These are phyloP conservation scores for Spodoptera frugiperda DNA, from an alignment of 1,140 invertebrate genomes.

Conservation along the genomic window DNA sequence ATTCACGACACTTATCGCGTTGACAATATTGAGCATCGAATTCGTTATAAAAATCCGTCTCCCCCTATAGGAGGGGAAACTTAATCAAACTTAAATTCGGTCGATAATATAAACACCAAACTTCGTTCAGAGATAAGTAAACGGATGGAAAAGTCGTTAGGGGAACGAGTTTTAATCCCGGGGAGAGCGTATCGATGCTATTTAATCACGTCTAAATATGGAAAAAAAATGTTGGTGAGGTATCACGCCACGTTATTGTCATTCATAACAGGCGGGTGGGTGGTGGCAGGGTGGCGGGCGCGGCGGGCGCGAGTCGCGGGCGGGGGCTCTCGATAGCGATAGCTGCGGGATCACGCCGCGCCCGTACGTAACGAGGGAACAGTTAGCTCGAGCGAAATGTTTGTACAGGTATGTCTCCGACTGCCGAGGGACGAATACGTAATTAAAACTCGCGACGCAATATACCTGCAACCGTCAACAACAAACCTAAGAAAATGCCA, in stretches of 20 bases:
- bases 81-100: conserved; percentile 79
- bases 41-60: conserved; percentile 43
- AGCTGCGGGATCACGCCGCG: conserved; percentile 54
- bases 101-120: conserved; percentile 77
- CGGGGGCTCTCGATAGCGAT: conserved; percentile 57
- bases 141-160: conserved; percentile 74
- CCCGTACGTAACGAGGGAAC: conserved; percentile 52
- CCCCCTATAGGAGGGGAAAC: conserved; percentile 63
- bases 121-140: conserved; percentile 73
- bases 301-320: conserved; percentile 53
- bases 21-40: conserved; percentile 18
- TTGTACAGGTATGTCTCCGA: conserved; percentile 47
- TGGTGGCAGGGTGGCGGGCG: conserved; percentile 58
- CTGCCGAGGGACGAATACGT: conserved; percentile 38
- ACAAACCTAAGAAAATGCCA: background rate
- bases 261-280: conserved; percentile 79
- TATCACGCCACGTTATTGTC: conserved; percentile 81
- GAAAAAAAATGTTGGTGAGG: conserved; percentile 76
- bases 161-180: conserved; percentile 73
- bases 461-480: background rate
- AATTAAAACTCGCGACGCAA: conserved; percentile 34
- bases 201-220: conserved; percentile 85
- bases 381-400: conserved; percentile 50
- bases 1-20: conserved; percentile 27
- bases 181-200: conserved; percentile 63